Conservation (phyloP, 2,797 vertebrate species). For the Numenius phaeopus region DNA sequence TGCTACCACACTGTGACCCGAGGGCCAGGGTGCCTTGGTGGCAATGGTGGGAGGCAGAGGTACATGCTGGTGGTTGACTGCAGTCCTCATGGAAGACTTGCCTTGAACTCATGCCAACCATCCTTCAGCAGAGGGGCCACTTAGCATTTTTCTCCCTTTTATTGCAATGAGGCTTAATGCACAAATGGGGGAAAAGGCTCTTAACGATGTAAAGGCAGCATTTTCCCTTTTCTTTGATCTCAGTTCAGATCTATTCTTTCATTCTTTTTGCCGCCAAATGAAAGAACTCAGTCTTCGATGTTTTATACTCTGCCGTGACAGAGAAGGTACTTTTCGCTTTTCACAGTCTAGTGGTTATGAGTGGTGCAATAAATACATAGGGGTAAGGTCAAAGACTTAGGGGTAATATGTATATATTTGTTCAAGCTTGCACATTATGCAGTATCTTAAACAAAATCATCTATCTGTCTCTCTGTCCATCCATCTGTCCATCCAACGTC, state of each 20-base stretch:
- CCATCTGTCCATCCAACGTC: not conserved
- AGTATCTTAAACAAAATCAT: not conserved
- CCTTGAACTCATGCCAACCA: not conserved
- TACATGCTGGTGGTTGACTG: not conserved
- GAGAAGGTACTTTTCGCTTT: not conserved
- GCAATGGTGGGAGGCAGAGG: not conserved
- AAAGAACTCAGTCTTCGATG: not conserved
- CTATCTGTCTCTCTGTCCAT: not conserved
- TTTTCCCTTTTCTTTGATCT: constrained; percentile 39
- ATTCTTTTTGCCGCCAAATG: not conserved
- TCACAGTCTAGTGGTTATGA: not conserved
- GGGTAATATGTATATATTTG: not conserved
- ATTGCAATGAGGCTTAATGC: not conserved
- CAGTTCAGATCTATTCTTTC: constrained; percentile 1
- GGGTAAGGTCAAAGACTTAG: not conserved
- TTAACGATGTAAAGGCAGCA: not conserved
- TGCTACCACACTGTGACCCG: not conserved
- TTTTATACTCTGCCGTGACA: not conserved
- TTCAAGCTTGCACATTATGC: not conserved
- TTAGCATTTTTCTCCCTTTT: not conserved
- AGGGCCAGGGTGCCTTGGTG: not conserved
- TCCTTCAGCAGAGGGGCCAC: not conserved
- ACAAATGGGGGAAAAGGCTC: not conserved
- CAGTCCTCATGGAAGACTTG: not conserved
- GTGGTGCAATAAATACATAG: not conserved